Base-by-base conservation (phyloP, 2,888 invertebrate species). In the Chrysolina haemoptera region DNA sequence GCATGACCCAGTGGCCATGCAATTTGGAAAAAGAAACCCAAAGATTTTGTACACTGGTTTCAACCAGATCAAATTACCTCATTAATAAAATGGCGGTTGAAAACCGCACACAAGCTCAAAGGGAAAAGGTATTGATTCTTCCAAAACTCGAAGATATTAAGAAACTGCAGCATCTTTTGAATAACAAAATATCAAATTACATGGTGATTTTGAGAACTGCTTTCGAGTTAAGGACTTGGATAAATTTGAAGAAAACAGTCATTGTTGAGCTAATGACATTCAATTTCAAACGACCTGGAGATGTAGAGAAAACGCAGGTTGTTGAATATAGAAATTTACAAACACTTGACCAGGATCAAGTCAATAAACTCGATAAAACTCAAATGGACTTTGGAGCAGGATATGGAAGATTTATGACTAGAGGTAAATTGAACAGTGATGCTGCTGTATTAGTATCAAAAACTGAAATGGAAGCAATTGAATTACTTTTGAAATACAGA, bases 1-100 rank as follows among this genome's bases (percentile, higher is more conserved):
- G 20, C 62, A 41, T n/a, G 59, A 68, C 20, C 18, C 27, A 10
- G 27, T 68, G 20, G 55, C 40, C 16, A 55, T 59, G 9, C 41
- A 55, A 10, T 68, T 18, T 59, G 55, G 18, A 69, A 69, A 59
- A 62, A 14, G 48, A 69, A 46, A 43, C 27, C 16, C 40, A 27
- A 27, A 59, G 43, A 41, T 69, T 69, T 62, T 69, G 59, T 27
- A 62, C 27, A 20, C 50, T 69, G 46, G 62, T 69, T 20, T 41
- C 43, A 62, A 62, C 46, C 4, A 40, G 27, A 22, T 20, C 62
- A 8, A 69, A 22, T 50, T 59, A 59, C n/a, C 62, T 69, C n/a
- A 69, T 69, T 18, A 55, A 53, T 55, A 59, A 68, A 68, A 59
- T 55, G 55, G 68, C 68, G n/a, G 14, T n/a, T 46, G 64, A 64